phyloP scores from a whole-genome alignment of 37 sponge, comb jelly and placozoan species.

The Chondrilla cf. caribensis region DNA sequence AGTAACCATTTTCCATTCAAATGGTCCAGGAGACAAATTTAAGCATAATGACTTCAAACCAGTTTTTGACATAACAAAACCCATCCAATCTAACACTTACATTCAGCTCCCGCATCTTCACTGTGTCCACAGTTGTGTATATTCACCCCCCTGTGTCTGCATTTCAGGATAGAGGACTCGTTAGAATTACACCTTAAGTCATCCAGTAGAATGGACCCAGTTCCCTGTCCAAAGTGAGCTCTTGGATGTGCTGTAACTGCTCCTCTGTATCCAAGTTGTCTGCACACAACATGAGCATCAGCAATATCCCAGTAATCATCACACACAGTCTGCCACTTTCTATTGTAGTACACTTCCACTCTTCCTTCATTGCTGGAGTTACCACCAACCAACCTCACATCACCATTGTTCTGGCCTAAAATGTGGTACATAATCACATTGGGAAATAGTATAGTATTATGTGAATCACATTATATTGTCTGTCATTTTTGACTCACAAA shows the following conservation, averaged over 20 bases:
- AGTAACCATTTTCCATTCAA: no score
- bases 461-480: no score
- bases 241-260: background rate
- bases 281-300: conserved; percentile 41
- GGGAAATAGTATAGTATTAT: background rate
- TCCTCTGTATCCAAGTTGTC: conserved; percentile 42
- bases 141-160: background rate
- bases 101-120: conserved; percentile 10
- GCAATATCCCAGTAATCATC: conserved; percentile 20
- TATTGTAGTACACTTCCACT: conserved; percentile 34
- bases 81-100: no score
- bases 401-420: background rate
- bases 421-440: background rate
- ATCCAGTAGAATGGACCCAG: background rate
- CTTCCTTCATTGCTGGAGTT: background rate
- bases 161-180: background rate
- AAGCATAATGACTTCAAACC: no score
- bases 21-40: no score
- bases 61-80: no score
- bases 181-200: background rate
- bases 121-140: background rate
- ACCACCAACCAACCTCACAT: conserved; percentile 24
- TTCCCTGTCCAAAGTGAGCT: conserved; percentile 5
- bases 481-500: no score
- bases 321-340: conserved; percentile 35